Conservation (phyloP, 2,797 vertebrate species). For the Anguilla anguilla region DNA sequence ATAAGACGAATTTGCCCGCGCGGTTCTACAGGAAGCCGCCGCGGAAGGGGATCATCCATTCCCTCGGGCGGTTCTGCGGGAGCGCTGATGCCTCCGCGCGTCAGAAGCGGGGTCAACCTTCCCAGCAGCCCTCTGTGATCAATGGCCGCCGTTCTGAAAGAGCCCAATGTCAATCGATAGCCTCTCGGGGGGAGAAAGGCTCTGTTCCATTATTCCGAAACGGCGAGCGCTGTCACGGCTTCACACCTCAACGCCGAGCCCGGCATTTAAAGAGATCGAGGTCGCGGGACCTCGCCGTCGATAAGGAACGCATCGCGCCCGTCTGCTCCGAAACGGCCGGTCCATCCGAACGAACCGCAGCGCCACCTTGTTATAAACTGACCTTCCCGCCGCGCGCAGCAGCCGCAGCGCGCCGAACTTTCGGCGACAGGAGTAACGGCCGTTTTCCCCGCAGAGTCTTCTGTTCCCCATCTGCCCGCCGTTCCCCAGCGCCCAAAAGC, state of each 20-base stretch:
- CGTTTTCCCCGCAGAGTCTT: not conserved
- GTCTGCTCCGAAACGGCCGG: not conserved
- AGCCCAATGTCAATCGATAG: slow-evolving; percentile 40
- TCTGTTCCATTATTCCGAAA: slow-evolving; percentile 30
- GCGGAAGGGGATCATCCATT: not conserved
- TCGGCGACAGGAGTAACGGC: not conserved
- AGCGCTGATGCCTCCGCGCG: not conserved
- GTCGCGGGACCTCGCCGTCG: not conserved
- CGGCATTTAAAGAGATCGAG: slow-evolving; percentile 21
- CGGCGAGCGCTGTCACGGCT: slow-evolving; percentile 18
- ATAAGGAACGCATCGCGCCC: not conserved
- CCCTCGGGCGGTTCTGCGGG: not conserved
- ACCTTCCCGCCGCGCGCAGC: not conserved
- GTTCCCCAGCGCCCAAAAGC: not conserved
- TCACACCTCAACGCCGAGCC: not conserved
- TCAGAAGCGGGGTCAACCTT: slow-evolving; percentile 19
- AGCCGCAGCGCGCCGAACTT: slow-evolving; percentile 2
- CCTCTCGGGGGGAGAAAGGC: slow-evolving; percentile 30
- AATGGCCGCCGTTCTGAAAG: slow-evolving; percentile 30
- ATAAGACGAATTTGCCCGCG: not conserved
- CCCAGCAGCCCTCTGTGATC: slow-evolving; percentile 25
- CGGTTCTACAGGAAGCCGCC: not conserved
- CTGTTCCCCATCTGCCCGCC: not conserved
- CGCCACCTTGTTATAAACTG: not conserved
- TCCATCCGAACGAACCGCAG: not conserved